These are phyloP conservation scores for Anhinga rufa DNA, from an alignment of 2,113 vertebrate genomes.

Conservation along the genomic window DNA sequence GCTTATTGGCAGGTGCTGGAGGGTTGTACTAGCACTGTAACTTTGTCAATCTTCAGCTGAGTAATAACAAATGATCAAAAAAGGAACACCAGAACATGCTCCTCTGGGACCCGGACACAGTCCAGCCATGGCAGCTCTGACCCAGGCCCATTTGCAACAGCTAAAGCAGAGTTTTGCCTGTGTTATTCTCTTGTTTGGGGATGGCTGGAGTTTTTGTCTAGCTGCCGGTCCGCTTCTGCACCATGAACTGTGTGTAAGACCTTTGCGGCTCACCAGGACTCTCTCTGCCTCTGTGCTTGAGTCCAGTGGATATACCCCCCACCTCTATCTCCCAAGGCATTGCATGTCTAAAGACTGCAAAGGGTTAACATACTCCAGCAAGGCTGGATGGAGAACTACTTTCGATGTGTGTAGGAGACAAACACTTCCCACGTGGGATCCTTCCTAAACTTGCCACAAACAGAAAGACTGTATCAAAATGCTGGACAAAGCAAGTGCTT, in stretches of 20 bases:
- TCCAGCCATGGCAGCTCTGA: neutral
- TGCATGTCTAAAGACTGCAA: neutral
- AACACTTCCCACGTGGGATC: neutral
- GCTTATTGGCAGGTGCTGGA: constrained; percentile 21
- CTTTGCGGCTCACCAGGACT: neutral
- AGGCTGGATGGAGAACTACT: neutral
- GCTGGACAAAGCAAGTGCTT: neutral
- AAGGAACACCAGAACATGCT: neutral
- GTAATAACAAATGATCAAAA: neutral
- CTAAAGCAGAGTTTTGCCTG: neutral
- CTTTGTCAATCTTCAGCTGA: neutral
- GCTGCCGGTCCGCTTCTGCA: neutral
- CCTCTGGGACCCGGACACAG: neutral
- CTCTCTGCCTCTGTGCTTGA: neutral
- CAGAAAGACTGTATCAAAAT: neutral
- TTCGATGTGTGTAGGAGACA: neutral
- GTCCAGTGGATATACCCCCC: neutral
- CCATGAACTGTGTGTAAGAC: neutral
- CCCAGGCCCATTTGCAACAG: neutral
- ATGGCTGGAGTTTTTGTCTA: neutral
- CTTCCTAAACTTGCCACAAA: neutral
- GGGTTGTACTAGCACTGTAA: neutral
- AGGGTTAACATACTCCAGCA: neutral
- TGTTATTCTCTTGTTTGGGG: neutral
- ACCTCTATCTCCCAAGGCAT: neutral